These are phyloP conservation scores for Anguilla marmorata DNA, from an alignment of 2,797 vertebrate species.

Conservation along the genomic window DNA sequence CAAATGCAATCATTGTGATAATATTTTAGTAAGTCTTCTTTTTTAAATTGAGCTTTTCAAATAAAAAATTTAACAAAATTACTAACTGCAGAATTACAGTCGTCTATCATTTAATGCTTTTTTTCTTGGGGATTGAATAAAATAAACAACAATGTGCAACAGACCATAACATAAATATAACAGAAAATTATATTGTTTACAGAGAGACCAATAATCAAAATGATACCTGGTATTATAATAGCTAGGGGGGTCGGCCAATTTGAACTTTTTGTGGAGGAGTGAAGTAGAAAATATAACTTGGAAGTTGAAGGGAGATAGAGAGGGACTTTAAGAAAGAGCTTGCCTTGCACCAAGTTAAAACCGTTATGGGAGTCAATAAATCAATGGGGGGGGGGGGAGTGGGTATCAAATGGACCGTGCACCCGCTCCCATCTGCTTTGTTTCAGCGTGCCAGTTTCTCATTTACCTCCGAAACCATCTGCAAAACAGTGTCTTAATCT, in stretches of 20 bases:
- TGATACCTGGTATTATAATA: background rate
- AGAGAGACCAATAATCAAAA: background rate
- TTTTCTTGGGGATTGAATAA: background rate
- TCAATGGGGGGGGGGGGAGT: constrained; percentile 43
- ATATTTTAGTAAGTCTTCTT: no score
- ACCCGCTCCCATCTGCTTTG: constrained; percentile 64
- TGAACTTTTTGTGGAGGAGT: background rate
- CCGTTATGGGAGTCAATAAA: constrained; percentile 40
- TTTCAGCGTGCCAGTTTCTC: constrained; percentile 58
- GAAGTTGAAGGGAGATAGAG: background rate
- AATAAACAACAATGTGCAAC: background rate
- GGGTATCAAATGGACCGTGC: constrained; percentile 68
- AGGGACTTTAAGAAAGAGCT: constrained; percentile 24
- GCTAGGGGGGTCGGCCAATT: background rate
- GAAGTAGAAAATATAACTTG: background rate
- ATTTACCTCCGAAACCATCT: constrained; percentile 68
- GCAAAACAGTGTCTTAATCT: constrained; percentile 74
- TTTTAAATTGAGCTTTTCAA: no score
- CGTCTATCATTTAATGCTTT: background rate
- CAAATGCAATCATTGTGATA: no score
- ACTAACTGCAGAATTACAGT: no score
- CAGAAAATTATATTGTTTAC: background rate
- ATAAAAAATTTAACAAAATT: no score
- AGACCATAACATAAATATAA: background rate
- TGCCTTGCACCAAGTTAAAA: background rate